Conservation (phyloP, 2,113 vertebrate genomes). For the Sceloporus undulatus region DNA sequence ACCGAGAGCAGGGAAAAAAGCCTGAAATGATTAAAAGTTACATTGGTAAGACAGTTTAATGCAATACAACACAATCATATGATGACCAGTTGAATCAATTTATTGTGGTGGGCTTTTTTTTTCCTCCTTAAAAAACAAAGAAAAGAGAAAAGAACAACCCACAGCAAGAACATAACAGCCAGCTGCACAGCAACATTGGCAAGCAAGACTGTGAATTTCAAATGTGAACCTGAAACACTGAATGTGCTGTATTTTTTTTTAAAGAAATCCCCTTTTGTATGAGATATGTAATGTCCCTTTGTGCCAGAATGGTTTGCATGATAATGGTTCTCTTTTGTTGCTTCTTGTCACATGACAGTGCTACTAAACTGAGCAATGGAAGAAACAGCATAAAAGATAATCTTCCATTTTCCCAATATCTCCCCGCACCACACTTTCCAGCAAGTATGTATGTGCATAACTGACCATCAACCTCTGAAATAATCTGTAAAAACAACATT, state of each 20-base stretch:
- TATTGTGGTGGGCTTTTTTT: constrained; percentile 62
- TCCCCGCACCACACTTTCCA: constrained; percentile 37
- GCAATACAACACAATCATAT: constrained; percentile 59
- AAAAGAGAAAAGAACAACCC: not conserved
- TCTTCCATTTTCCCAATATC: constrained; percentile 72
- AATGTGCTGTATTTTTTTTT: constrained; percentile 77
- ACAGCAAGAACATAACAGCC: constrained; percentile 59
- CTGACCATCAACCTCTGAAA: not conserved
- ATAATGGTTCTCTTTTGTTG: constrained; percentile 85
- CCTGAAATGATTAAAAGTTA: constrained; percentile 61
- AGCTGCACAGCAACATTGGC: constrained; percentile 75
- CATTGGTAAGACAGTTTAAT: constrained; percentile 43
- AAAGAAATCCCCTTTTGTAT: constrained; percentile 84
- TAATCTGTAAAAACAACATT: not conserved
- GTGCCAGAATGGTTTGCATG: constrained; percentile 85
- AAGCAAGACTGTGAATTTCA: constrained; percentile 73
- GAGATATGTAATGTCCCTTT: constrained; percentile 84
- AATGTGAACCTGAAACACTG: constrained; percentile 75
- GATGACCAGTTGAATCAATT: constrained; percentile 64
- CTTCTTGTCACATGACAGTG: constrained; percentile 74
- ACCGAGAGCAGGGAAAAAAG: constrained; percentile 35
- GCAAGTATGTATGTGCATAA: constrained; percentile 42
- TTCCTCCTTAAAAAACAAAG: not conserved
- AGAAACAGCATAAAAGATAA: constrained; percentile 74
- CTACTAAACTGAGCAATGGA: constrained; percentile 68